Evolutionary conservation across 1,140 invertebrate species (phyloP).

Genomic region (Asobara japonica): DNA sequence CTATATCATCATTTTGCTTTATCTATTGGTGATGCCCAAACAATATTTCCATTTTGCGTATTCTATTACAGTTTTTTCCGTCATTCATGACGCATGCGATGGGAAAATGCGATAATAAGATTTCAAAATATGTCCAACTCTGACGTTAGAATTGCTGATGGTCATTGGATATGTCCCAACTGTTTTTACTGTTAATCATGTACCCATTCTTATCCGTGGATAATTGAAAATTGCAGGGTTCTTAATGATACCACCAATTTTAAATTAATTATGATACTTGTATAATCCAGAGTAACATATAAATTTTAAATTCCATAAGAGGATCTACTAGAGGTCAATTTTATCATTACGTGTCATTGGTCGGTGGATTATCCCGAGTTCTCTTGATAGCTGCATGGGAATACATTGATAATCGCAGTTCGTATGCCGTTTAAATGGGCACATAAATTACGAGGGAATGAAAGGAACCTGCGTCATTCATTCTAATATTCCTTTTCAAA

Average conservation of each 20-base stretch:
- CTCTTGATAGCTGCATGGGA: background rate
- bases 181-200: too few relatives aligned
- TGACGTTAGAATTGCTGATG: too few relatives aligned
- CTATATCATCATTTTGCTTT: too few relatives aligned
- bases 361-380: background rate
- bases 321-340: background rate
- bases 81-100: too few relatives aligned
- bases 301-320: background rate
- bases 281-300: background rate
- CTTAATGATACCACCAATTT: background rate
- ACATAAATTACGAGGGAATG: background rate
- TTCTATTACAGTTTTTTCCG: too few relatives aligned
- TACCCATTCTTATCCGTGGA: background rate
- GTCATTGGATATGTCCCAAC: too few relatives aligned
- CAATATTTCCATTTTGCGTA: too few relatives aligned
- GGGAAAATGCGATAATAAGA: too few relatives aligned
- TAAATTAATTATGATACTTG: background rate
- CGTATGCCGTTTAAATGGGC: background rate
- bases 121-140: too few relatives aligned
- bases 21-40: too few relatives aligned
- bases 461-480: background rate
- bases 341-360: background rate
- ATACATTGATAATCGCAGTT: background rate
- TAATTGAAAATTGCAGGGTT: too few relatives aligned
- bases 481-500: background rate